phyloP scores from a whole-genome alignment of 2,113 vertebrate species.

The Ginglymostoma cirratum region DNA sequence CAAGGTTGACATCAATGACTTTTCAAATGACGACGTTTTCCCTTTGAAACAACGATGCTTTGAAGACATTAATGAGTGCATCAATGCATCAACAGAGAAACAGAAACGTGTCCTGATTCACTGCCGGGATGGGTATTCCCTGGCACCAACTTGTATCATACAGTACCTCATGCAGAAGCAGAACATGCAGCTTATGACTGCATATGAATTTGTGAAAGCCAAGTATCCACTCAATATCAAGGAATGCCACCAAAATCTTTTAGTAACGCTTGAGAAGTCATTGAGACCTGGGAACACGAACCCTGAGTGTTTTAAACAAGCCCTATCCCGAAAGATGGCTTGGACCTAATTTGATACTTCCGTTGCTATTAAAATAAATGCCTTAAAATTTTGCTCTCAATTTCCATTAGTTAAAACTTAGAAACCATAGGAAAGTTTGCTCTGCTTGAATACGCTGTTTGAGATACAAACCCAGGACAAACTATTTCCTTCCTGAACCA shows the following conservation, averaged over 20 bases:
- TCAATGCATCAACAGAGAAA: constrained; percentile 58
- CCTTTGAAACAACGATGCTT: constrained; percentile 58
- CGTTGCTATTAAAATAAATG: neutral
- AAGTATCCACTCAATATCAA: constrained; percentile 61
- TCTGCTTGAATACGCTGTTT: constrained; percentile 22
- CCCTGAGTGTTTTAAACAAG: constrained; percentile 61
- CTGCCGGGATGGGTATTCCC: constrained; percentile 64
- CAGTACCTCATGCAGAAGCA: constrained; percentile 69
- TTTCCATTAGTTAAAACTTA: neutral
- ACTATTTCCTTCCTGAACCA: neutral
- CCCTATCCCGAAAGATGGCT: constrained; percentile 61
- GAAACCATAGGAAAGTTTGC: neutral
- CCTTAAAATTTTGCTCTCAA: constrained; percentile 21
- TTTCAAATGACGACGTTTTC: constrained; percentile 46
- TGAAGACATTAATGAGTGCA: constrained; percentile 65
- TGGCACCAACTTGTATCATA: constrained; percentile 61
- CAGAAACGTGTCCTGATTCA: constrained; percentile 66
- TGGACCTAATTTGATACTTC: constrained; percentile 55
- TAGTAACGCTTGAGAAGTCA: constrained; percentile 63
- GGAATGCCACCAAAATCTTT: constrained; percentile 63
- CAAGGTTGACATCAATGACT: constrained; percentile 59
- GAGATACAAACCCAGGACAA: neutral
- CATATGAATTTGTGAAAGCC: constrained; percentile 62
- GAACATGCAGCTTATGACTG: constrained; percentile 63
- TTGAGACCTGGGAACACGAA: constrained; percentile 56